Evolutionary conservation across 2,888 invertebrate genomes (phyloP).

Genomic region (Sturmia bella): DNA sequence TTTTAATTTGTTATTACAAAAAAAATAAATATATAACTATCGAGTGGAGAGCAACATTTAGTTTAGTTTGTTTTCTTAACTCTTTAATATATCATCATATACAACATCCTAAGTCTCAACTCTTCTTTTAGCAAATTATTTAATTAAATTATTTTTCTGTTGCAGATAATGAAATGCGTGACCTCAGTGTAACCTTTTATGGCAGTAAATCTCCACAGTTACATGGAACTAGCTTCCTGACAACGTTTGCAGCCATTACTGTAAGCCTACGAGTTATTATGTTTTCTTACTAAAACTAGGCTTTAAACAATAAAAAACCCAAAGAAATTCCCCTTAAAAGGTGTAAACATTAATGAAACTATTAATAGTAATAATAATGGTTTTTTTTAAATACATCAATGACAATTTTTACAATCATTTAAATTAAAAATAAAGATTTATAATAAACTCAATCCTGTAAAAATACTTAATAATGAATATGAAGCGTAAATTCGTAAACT

Average conservation of each 20-base stretch:
- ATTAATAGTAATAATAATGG: constrained; percentile 34
- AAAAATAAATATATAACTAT: no score
- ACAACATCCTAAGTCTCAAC: no score
- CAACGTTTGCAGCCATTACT: constrained; percentile 2
- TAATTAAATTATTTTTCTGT: constrained; percentile 20
- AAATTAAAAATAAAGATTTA: constrained; percentile 52
- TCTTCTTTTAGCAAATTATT: no score
- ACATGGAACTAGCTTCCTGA: constrained; percentile 61
- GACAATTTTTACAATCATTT: constrained; percentile 62
- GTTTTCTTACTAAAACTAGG: constrained; percentile 28
- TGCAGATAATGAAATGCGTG: constrained; percentile 82
- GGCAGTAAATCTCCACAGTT: constrained; percentile 75
- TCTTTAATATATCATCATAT: no score
- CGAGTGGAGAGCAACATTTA: no score
- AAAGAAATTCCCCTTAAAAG: constrained; percentile 37
- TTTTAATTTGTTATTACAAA: no score
- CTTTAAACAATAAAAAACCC: constrained; percentile 32
- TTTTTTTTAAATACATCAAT: constrained; percentile 58
- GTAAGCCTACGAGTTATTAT: constrained; percentile 39
- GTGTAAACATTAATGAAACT: constrained; percentile 24
- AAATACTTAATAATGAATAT: constrained; percentile 53
- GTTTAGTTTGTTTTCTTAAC: no score
- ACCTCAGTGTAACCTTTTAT: constrained; percentile 81
- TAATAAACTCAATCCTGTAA: constrained; percentile 38
- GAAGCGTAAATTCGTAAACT: constrained; percentile 8